phyloP scores from a whole-genome alignment of 2,888 invertebrate species.

The Aphodius granarius region DNA sequence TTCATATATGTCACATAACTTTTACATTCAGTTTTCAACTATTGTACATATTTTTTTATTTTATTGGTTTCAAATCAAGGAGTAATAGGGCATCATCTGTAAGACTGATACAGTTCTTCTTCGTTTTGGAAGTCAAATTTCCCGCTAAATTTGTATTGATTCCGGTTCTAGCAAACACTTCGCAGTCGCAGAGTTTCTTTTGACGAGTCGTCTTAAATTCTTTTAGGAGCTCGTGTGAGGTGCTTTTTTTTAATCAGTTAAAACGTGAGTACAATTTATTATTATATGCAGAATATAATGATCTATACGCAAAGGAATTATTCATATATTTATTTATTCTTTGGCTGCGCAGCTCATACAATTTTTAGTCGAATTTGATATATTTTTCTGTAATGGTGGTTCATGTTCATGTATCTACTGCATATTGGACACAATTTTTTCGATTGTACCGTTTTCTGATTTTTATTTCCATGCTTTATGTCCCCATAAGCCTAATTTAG shows the following conservation, averaged over 20 bases:
- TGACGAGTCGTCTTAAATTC: constrained; percentile 37
- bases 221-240: constrained; percentile 50
- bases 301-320: constrained; percentile 12
- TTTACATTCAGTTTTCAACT: constrained; percentile 32
- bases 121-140: constrained; percentile 22
- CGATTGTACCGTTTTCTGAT: constrained; percentile 1
- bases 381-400: constrained; percentile 38
- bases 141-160: constrained; percentile 42
- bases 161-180: constrained; percentile 43
- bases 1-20: constrained; percentile 29
- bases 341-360: constrained; percentile 21
- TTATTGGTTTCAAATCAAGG: constrained; percentile 31
- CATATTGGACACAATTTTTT: constrained; percentile 24
- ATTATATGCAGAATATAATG: constrained; percentile 14
- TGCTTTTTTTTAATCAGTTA: constrained; percentile 54
- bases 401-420: constrained; percentile 35
- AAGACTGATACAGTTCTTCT: constrained; percentile 15
- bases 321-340: constrained; percentile 21
- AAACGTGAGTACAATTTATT: constrained; percentile 49
- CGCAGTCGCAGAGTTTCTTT: constrained; percentile 45
- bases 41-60: constrained; percentile 30
- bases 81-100: constrained; percentile 31
- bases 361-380: constrained; percentile 26
- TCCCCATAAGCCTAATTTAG: constrained; percentile 9
- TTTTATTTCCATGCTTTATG: constrained; percentile 1